Evolutionary conservation across 1,140 invertebrate genomes (phyloP).

Genomic region (Gonatopus flavifemur): DNA sequence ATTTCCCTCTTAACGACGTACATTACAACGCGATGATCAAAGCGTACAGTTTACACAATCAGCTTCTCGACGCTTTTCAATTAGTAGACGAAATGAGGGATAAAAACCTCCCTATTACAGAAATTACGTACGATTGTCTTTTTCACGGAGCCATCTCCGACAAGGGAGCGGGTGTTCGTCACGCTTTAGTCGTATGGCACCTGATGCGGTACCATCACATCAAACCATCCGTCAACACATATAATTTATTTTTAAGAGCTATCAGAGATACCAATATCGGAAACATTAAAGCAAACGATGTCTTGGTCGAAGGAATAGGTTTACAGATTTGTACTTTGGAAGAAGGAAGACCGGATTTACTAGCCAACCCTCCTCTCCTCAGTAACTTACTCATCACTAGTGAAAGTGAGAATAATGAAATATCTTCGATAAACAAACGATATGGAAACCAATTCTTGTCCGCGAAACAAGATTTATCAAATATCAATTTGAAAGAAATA

Average conservation of each 20-base stretch:
- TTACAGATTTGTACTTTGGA: conserved; percentile 21
- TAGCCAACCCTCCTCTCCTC: conserved; percentile 38
- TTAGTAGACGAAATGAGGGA: conserved; percentile 82
- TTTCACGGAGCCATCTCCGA: conserved; percentile 81
- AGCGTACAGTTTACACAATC: conserved; percentile 81
- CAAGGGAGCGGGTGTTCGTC: conserved; percentile 75
- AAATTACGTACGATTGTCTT: conserved; percentile 76
- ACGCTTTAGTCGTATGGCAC: conserved; percentile 82
- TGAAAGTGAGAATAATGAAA: neutral
- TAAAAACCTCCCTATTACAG: conserved; percentile 65
- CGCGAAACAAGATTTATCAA: too few relatives aligned
- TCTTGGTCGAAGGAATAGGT: conserved; percentile 28
- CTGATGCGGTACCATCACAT: conserved; percentile 71
- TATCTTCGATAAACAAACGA: neutral
- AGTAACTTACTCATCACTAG: conserved; percentile 10
- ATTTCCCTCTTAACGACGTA: conserved; percentile 69
- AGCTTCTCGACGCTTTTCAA: conserved; percentile 74
- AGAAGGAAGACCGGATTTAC: conserved; percentile 34
- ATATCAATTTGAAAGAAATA: conserved; percentile 29
- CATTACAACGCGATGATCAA: conserved; percentile 90
- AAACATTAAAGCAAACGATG: conserved; percentile 62
- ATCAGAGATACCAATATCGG: conserved; percentile 80
- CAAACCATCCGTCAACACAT: conserved; percentile 70
- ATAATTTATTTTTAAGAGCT: conserved; percentile 79
- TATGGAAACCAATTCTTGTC: neutral